Conservation (phyloP, 2,797 vertebrate species). For the Sebastes wilsoni region DNA sequence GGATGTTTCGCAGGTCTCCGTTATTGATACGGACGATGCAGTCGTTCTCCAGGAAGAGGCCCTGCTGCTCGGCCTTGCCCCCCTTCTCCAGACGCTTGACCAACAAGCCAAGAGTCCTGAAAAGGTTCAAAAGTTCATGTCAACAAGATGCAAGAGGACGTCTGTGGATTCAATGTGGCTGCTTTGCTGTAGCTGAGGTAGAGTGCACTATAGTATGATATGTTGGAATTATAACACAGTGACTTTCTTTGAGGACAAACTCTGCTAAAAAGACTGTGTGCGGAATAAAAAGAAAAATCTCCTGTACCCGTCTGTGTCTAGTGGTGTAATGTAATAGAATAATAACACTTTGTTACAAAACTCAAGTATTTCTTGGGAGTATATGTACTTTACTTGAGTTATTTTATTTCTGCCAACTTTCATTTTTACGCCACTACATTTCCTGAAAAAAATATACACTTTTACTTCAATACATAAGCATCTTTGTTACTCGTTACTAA, state of each 20-base stretch:
- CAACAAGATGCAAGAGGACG: neutral
- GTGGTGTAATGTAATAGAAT: neutral
- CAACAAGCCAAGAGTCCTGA: constrained; percentile 87
- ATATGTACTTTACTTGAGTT: too few species aligned
- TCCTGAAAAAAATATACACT: too few species aligned
- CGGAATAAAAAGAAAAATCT: neutral
- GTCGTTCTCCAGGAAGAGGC: constrained; percentile 96
- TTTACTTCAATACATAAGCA: too few species aligned
- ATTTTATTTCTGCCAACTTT: too few species aligned
- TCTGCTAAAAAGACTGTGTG: neutral
- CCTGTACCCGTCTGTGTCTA: neutral
- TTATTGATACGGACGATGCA: constrained; percentile 98
- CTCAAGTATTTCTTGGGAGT: too few species aligned
- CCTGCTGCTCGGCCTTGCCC: constrained; percentile 95
- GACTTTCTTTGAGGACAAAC: neutral
- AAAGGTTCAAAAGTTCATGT: constrained; percentile 75
- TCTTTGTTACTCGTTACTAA: too few species aligned
- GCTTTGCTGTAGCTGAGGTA: neutral
- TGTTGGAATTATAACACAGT: neutral
- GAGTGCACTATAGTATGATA: neutral
- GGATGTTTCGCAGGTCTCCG: constrained; percentile 92
- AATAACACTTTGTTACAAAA: too few species aligned
- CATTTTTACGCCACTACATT: too few species aligned
- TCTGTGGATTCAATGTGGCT: neutral
- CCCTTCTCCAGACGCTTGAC: constrained; percentile 95